Base-by-base conservation (phyloP, 1,140 invertebrate species). In the Solen grandis region DNA sequence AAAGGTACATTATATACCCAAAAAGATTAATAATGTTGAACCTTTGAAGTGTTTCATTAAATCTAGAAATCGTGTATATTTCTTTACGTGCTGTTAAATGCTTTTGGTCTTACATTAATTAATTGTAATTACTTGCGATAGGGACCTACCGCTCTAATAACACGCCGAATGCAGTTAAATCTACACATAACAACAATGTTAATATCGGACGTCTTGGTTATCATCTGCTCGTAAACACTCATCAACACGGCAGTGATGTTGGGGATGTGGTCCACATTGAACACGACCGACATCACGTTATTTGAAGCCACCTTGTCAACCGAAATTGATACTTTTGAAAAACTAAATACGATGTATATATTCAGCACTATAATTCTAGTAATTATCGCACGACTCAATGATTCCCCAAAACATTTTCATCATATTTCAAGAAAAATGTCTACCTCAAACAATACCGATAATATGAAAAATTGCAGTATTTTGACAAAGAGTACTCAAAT, bases 171-270 rank as follows among this genome's bases (percentile, higher is more conserved):
- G 31, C 70, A 74, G 5, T 60, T 19, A 36, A 16, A 57, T 31
- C 33, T 62, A 33, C 70, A 74, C 1, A 74, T 36, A 36, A 74
- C 70, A 46, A 27, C 70, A 31, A 74, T 60, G 27, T 74, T 38
- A 2, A 74, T 57, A 16, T 60, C 35, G 0, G 70, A 59, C 16
- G 59, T 27, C 1, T 22, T 0, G 0, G 70, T 38, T 27, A 60
- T 55, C 5, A 74, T 60, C 5, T 19, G 35, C 10, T 29, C n/a
- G 41, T 74, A 74, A 0, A 29, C 70, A 3, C 31, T n/a, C 8
- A 60, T 35, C 19, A 74, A 33, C 19, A 62, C 38, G 4, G 41
- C 13, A 10, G 22, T 46, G 0, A 74, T 16, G 27, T 74, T 57
- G 5, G 19, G 14, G 8, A 60, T 13, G 27, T 33, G 19, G 54